phyloP scores from a whole-genome alignment of 1,140 invertebrate species.

The Caenorhabditis inopinata region DNA sequence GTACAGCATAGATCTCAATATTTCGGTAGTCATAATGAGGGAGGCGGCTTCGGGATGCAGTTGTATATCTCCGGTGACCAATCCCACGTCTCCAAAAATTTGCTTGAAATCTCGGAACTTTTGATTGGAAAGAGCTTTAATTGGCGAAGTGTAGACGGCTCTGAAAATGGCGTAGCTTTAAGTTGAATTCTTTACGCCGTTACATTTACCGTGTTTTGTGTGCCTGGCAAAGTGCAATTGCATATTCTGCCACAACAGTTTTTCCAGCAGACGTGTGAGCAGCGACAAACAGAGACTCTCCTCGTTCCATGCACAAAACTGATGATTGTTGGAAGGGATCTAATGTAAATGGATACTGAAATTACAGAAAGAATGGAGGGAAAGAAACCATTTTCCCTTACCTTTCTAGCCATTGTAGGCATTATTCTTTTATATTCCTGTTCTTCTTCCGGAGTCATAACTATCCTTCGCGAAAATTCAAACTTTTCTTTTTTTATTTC shows the following conservation, averaged over 20 bases:
- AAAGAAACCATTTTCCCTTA: neutral
- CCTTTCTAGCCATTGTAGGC: constrained; percentile 39
- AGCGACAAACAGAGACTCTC: constrained; percentile 93
- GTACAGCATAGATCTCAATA: constrained; percentile 90
- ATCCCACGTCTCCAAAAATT: constrained; percentile 80
- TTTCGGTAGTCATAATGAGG: constrained; percentile 99
- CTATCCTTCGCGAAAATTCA: neutral
- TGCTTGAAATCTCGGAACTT: constrained; percentile 94
- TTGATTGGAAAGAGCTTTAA: constrained; percentile 98
- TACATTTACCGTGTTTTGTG: constrained; percentile 91
- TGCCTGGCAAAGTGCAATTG: constrained; percentile 83
- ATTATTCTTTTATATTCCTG: neutral
- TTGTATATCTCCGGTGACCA: constrained; percentile 94
- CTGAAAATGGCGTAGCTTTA: too few species aligned
- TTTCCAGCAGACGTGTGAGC: constrained; percentile 99
- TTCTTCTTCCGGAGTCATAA: neutral
- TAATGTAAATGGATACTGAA: constrained; percentile 83
- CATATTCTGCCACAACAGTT: constrained; percentile 98
- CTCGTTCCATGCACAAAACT: constrained; percentile 87
- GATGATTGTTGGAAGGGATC: constrained; percentile 96
- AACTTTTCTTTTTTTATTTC: neutral
- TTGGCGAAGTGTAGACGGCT: constrained; percentile 96
- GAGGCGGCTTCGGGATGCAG: constrained; percentile 88
- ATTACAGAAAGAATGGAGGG: neutral
- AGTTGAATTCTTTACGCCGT: too few species aligned